Base-by-base conservation (phyloP, 1,140 invertebrate genomes). In the Antheraea mylitta region DNA sequence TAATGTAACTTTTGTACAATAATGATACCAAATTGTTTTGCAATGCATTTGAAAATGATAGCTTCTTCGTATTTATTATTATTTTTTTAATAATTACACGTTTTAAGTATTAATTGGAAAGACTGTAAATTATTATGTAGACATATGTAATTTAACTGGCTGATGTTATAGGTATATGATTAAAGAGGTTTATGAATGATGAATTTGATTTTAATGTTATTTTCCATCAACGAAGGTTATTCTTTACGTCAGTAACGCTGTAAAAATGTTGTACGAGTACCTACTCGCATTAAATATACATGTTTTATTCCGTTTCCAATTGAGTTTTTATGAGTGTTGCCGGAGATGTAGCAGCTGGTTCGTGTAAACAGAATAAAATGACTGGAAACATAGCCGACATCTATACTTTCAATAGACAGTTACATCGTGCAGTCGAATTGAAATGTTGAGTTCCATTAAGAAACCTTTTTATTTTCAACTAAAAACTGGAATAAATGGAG, bases 61-160 rank as follows among this genome's bases (percentile, higher is more conserved):
- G 87, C 87, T 91, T 87, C 79, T 81, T 87, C 73, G 76, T 89
- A 89, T 89, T 91, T 89, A 90, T 90, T 86, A 83, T 79, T 82
- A 84, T 85, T 83, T 85, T 6, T 78, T 82, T 83, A 81, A 77
- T 79, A 81, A 79, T 75, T 70, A 76, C 81, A 79, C 75, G 80
- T 86, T 86, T 73, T 81, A 86, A 90, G 87, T 91, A 91, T 91
- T 91, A 90, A 83, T 89, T 86, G 78, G 83, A 88, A 91, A 92
- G 89, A 92, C 89, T 92, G 90, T 92, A 92, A 88, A 89, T 87
- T 90, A 88, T 85, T 89, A 81, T 89, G 88, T 90, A 90, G 88
- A 53, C 45, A 13, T 84, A 11, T 85, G 81, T 86, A 83, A 83
- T 85, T 77, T 68, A 76, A 86, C 81, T 84, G 83, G 86, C 89